These are phyloP conservation scores for Fringilla coelebs DNA, from an alignment of 2,797 vertebrate genomes.

Conservation along the genomic window DNA sequence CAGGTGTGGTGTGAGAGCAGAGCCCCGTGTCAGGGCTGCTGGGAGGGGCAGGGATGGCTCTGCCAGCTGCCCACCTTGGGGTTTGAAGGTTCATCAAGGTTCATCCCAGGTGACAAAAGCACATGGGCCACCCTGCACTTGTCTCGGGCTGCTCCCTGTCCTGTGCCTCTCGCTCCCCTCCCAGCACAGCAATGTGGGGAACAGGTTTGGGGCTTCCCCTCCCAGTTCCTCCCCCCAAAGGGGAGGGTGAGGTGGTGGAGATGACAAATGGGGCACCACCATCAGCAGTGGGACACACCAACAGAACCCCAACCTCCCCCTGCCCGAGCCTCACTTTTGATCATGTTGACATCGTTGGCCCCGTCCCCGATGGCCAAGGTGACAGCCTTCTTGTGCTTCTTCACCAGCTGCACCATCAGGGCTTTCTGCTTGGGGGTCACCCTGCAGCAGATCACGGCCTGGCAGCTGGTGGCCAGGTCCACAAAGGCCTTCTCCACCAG, in stretches of 20 bases:
- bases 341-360: constrained; percentile 97
- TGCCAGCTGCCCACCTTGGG: neutral
- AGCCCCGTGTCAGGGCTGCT: neutral
- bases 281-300: fast-evolving
- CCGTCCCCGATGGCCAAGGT: constrained; percentile 92
- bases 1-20: neutral
- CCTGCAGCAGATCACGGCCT: constrained; percentile 91
- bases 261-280: neutral
- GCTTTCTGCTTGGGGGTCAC: constrained; percentile 95
- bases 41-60: neutral
- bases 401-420: constrained; percentile 83
- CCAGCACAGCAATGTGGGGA: neutral
- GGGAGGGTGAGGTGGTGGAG: neutral
- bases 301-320: fast-evolving
- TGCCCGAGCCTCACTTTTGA: constrained; percentile 86
- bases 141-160: neutral
- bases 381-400: constrained; percentile 80
- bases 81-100: neutral
- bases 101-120: neutral
- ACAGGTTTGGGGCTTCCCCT: neutral
- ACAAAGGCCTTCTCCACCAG: constrained; percentile 78
- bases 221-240: neutral
- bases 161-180: neutral
- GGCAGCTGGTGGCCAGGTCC: constrained; percentile 82
- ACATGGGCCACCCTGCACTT: neutral